These are phyloP conservation scores for Pelusios castaneus DNA, from an alignment of 2,113 vertebrate genomes.

Conservation along the genomic window DNA sequence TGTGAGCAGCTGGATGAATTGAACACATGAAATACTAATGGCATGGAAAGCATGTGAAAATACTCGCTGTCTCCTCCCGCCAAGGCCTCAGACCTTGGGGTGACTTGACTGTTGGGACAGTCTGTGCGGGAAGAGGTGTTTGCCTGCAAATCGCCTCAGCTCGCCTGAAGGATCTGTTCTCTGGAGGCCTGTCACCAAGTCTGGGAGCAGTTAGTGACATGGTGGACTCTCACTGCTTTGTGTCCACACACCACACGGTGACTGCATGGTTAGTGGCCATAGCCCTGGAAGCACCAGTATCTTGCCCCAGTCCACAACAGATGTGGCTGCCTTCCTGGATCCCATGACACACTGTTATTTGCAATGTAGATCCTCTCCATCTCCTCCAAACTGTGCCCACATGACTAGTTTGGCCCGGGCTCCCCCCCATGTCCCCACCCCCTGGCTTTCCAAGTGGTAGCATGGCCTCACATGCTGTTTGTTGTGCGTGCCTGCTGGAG, in stretches of 20 bases:
- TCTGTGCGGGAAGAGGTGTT: background rate
- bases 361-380: background rate
- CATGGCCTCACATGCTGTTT: background rate
- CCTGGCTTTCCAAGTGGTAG: background rate
- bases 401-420: background rate
- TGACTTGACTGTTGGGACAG: background rate
- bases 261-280: background rate
- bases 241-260: background rate
- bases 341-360: background rate
- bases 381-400: background rate
- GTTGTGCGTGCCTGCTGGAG: rapidly evolving
- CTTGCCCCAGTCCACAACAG: background rate
- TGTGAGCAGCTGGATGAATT: background rate
- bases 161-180: background rate
- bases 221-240: background rate
- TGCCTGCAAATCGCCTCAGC: background rate
- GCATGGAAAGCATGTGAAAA: background rate
- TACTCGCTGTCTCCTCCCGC: background rate
- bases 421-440: background rate
- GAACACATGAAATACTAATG: background rate
- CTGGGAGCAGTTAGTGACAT: background rate
- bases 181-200: background rate
- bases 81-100: background rate
- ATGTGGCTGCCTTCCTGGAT: background rate
- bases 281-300: background rate